phyloP scores from a whole-genome alignment of 2,797 vertebrate genomes.

The Adelosebastes latens region DNA sequence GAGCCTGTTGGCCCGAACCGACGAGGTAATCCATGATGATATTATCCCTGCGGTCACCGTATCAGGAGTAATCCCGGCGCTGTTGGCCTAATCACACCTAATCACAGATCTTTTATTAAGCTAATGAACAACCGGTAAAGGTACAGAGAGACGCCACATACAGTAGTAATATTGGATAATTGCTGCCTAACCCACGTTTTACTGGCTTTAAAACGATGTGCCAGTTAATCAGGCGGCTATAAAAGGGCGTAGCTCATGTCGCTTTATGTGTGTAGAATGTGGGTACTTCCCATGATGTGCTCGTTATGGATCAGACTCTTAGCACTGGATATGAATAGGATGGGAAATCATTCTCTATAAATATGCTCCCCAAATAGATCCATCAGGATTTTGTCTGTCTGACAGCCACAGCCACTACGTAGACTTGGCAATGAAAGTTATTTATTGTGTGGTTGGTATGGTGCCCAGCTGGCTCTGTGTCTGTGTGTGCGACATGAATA shows the following conservation, averaged over 20 bases:
- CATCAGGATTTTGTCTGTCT: neutral
- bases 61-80: conserved; percentile 31
- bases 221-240: neutral
- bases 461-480: neutral
- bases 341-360: neutral
- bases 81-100: conserved; percentile 12
- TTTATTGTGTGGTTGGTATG: neutral
- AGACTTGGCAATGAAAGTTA: neutral
- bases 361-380: neutral
- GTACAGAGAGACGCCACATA: neutral
- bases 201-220: neutral
- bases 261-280: neutral
- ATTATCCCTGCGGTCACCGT: conserved; percentile 5
- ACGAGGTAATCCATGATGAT: conserved; percentile 40
- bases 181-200: neutral
- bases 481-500: neutral
- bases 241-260: neutral
- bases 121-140: conserved; percentile 4
- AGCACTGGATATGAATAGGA: neutral
- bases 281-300: neutral
- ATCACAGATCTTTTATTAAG: conserved; percentile 34
- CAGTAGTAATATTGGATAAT: neutral
- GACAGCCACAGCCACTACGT: neutral
- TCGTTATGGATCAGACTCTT: neutral
- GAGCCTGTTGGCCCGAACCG: neutral